Evolutionary conservation across 2,113 vertebrate species (phyloP), one percentile per base, ranked within the genome.

Genomic region (Meles meles): DNA sequence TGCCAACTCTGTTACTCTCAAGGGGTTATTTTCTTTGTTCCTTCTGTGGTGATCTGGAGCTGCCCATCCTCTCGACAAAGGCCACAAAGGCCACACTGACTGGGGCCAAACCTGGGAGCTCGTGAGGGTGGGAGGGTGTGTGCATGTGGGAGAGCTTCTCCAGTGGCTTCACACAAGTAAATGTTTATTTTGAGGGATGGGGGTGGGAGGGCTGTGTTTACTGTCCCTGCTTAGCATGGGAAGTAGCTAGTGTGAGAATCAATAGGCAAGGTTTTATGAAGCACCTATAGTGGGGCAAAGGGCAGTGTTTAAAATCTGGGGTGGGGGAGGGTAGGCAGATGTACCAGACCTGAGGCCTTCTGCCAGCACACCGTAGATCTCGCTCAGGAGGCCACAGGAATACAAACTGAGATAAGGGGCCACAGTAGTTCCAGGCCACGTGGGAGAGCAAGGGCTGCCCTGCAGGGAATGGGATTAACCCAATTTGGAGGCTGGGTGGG

Each of bases 101-200:
- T 5, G 1, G 18, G 85, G 39, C 93, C 74, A 39, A 10, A 21
- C 49, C 52, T 5, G 3, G 92, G 86, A 37, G 27, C 31, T 0
- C 7, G 0, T 8, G 23, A 63, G 88, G 52, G 47, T 52, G n/a
- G 61, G 25, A 39, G 47, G 29, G 23, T 34, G 8, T 34, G 57
- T n/a, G 83, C 37, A 14, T 83, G 79, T 15, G 4, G 18, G 34
- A 37, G 90, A 69, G 67, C 77, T 89, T 95, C 90, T 84, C 90
- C 63, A 44, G 84, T 65, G 76, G 80, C 92, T 71, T 74, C 69
- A 31, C 80, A 63, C 76, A 72, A 4, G 63, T 93, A 94, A 88
- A 93, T 96, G 92, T 97, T 97, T 97, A 96, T 94, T 90, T 90
- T 92, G 93, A 95, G 90, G 84, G 93, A 5, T 92, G 96, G 97